Evolutionary conservation across 1,140 invertebrate species (phyloP), one percentile per base, ranked within the genome.

Genomic region (Drosophila baimaii): DNA sequence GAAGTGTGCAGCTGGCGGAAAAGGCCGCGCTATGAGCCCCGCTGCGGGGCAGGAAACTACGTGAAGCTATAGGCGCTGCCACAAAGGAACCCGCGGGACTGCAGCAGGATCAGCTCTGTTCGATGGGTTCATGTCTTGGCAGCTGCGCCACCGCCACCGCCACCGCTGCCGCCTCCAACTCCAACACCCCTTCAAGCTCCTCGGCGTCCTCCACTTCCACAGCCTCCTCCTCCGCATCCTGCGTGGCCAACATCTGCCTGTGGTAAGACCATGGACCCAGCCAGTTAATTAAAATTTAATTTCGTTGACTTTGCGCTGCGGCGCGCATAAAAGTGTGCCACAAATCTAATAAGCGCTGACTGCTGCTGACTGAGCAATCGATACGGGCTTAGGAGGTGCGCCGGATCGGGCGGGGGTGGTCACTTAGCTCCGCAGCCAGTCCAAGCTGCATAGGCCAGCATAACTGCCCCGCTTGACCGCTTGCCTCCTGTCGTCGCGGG

Each of bases 81-180:
- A 51, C 25, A 37, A 44, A 57, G 41, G 39, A 21, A n/a, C 41
- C 52, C 23, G 44, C 39, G 21, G 27, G 19, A 25, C 29, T 49
- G 51, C n/a, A 37, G 41, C 41, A 29, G 58, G 69, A 49, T 43
- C 17, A 37, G 41, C 41, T 39, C 23, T 59, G 51, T 69, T 88
- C 74, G 57, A 90, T 90, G 85, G 85, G 85, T 83, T 84, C 85
- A 79, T 90, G 85, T 55, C 64, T 90, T 31, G 85, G 85, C 70
- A 85, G 81, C 79, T 89, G 85, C 33, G 72, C 74, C 37, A 49
- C 72, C 69, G 61, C 70, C 63, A 61, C 43, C 64, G 43, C 66
- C 66, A 65, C 29, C 64, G 43, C 63, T 46, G 23, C 46, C 41
- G 35, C 49, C 31, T 43, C 64, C 51, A 62, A 21, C 74, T 31